phyloP scores from a whole-genome alignment of 2,113 vertebrate genomes.

The Amblyornis subalaris region DNA sequence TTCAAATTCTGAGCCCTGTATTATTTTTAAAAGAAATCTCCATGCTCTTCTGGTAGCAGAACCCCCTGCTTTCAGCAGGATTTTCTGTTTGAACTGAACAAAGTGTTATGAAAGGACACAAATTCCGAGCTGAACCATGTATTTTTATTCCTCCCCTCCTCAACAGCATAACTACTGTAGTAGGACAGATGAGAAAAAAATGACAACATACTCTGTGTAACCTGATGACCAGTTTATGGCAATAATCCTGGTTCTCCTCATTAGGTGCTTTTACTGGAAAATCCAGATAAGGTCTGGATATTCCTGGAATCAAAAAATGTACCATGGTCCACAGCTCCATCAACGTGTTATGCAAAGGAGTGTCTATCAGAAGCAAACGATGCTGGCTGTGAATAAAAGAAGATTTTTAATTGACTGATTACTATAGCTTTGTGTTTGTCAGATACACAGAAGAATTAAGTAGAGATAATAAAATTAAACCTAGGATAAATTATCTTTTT shows the following conservation, averaged over 20 bases:
- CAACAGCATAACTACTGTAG: not conserved
- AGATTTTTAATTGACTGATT: not conserved
- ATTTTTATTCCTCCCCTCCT: not conserved
- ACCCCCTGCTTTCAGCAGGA: not conserved
- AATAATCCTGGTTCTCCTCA: constrained; percentile 93
- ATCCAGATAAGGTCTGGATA: constrained; percentile 84
- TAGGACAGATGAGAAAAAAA: not conserved
- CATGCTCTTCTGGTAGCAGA: not conserved
- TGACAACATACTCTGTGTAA: constrained; percentile 81
- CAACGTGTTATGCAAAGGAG: constrained; percentile 87
- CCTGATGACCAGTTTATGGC: constrained; percentile 90
- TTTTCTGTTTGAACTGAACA: not conserved
- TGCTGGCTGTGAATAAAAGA: constrained; percentile 76
- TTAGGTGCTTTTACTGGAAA: constrained; percentile 88
- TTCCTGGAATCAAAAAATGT: constrained; percentile 89
- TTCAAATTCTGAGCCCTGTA: not conserved
- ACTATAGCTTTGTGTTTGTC: not conserved
- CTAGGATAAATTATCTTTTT: not conserved
- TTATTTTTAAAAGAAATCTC: not conserved
- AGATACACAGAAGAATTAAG: not conserved
- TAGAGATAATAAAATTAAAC: not conserved
- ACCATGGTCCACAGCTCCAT: constrained; percentile 94
- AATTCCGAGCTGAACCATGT: not conserved
- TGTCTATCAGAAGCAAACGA: constrained; percentile 87
- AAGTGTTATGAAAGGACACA: not conserved